phyloP scores from a whole-genome alignment of 2,113 vertebrate genomes.

The Ovibos moschatus region DNA sequence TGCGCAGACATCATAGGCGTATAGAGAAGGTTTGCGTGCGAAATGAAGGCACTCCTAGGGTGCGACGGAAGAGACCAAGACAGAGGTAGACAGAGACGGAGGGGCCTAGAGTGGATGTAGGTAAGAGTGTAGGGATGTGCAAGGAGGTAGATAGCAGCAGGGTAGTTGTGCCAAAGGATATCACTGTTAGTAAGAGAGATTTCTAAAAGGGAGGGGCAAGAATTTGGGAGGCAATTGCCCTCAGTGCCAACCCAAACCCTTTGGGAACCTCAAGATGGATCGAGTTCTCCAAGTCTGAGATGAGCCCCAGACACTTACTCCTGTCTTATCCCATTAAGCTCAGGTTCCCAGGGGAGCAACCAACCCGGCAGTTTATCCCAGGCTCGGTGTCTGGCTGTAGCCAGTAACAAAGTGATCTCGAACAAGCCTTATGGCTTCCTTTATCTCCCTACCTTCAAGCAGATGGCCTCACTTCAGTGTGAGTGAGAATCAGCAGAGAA shows the following conservation, averaged over 20 bases:
- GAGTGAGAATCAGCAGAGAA: background rate
- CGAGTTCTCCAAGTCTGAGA: background rate
- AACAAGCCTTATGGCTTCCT: background rate
- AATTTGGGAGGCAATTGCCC: background rate
- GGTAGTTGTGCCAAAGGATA: background rate
- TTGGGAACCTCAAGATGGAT: background rate
- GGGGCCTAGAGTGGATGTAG: background rate
- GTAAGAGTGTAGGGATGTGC: background rate
- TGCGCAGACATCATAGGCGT: background rate
- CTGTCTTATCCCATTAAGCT: background rate
- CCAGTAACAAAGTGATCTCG: background rate
- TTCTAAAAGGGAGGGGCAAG: background rate
- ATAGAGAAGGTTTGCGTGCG: background rate
- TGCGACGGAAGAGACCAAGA: background rate
- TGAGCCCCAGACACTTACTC: background rate
- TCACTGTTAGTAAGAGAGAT: background rate
- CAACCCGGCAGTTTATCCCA: background rate
- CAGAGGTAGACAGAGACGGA: background rate
- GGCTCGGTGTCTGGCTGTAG: background rate
- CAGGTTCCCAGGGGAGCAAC: background rate
- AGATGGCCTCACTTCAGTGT: background rate
- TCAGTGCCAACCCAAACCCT: background rate
- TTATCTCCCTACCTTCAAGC: background rate
- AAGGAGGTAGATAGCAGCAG: background rate
- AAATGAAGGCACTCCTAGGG: background rate